Evolutionary conservation across 2,113 vertebrate genomes (phyloP).

Genomic region (Paramisgurnus dabryanus): DNA sequence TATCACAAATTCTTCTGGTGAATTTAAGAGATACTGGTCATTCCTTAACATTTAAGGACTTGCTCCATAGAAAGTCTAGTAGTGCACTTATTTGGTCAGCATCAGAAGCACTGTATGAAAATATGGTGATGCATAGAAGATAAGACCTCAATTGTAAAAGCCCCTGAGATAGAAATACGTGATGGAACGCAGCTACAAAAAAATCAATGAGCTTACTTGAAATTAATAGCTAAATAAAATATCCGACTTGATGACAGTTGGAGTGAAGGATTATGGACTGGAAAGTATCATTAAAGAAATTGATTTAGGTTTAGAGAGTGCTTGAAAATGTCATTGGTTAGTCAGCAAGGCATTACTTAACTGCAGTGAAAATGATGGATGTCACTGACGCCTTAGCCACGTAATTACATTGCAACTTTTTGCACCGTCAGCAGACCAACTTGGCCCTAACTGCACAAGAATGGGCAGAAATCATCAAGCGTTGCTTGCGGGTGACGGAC

Average conservation of each 20-base stretch:
- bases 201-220: conserved; percentile 41
- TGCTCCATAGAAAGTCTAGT: no score
- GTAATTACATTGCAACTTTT: conserved; percentile 75
- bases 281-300: conserved; percentile 36
- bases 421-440: conserved; percentile 72
- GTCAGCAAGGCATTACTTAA: conserved; percentile 67
- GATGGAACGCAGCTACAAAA: conserved; percentile 29
- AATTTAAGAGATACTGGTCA: background rate
- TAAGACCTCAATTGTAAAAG: conserved; percentile 4
- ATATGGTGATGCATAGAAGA: background rate
- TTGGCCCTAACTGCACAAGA: conserved; percentile 54
- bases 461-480: conserved; percentile 63
- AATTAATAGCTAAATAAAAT: conserved; percentile 49
- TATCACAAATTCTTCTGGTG: background rate
- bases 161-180: conserved; percentile 8
- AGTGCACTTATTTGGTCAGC: background rate
- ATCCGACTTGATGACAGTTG: conserved; percentile 5
- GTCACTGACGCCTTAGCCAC: conserved; percentile 61
- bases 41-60: background rate
- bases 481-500: conserved; percentile 12
- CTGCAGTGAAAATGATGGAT: conserved; percentile 72
- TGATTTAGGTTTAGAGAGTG: conserved; percentile 47
- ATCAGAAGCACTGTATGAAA: background rate
- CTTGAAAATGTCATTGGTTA: conserved; percentile 51
- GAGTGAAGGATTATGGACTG: conserved; percentile 45